phyloP scores from a whole-genome alignment of 2,797 vertebrate genomes.

The Sylvia borin region DNA sequence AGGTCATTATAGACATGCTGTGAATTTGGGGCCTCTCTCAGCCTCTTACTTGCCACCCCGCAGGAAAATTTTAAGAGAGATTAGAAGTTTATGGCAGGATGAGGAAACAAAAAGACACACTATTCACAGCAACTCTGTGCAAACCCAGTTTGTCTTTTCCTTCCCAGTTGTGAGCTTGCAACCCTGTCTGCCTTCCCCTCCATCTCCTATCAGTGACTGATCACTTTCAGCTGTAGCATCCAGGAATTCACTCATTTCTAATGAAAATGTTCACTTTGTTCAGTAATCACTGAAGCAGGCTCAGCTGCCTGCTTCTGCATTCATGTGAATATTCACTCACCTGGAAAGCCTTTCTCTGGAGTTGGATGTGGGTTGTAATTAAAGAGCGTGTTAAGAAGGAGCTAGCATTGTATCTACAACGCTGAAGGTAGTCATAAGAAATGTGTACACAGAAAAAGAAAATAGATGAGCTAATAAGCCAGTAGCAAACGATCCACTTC shows the following conservation, averaged over 20 bases:
- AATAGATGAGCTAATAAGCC: conserved; percentile 8
- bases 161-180: background rate
- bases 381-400: background rate
- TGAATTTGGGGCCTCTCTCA: background rate
- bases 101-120: background rate
- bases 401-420: background rate
- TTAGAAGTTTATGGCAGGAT: background rate
- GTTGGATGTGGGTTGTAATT: background rate
- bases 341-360: background rate
- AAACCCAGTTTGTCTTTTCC: background rate
- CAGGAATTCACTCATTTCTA: conserved; percentile 3
- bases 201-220: background rate
- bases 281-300: background rate
- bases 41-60: background rate
- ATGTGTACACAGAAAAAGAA: background rate
- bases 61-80: conserved; percentile 11
- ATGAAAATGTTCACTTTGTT: background rate
- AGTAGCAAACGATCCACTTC: background rate
- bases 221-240: background rate
- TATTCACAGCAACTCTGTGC: background rate
- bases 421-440: background rate
- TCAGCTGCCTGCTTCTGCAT: background rate
- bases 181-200: background rate
- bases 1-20: background rate
- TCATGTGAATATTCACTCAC: background rate